Base-by-base conservation (phyloP, 2,888 invertebrate genomes). In the Schizotus pectinicornis region DNA sequence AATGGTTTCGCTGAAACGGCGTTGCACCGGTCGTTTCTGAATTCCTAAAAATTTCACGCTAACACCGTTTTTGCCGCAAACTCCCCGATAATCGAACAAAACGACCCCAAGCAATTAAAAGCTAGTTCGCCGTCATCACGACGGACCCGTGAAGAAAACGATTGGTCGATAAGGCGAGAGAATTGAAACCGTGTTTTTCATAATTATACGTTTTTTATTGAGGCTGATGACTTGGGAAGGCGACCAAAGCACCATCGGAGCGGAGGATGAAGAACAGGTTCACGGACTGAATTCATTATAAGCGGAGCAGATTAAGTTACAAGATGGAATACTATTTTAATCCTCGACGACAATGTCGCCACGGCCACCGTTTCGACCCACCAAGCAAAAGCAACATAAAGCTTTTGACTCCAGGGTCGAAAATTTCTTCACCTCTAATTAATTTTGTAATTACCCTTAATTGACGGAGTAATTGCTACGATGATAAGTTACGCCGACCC, bases 201-300 rank as follows among this genome's bases (percentile, higher is more conserved):
- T 54, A 54, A 53, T 47, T 39, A 54, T 54, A 39, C 41, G 39
- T 38, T 54, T 54, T 54, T 54, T 54, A 14, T 39, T n/a, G 30
- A 54, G 54, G 54, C 54, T 54, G 54, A 54, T 54, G 54, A 54
- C 54, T 54, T 37, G 46, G 7, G 47, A 39, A 47, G 54, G 54
- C 54, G 47, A 54, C 47, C 53, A 46, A 52, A 46, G 45, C 38
- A 36, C 36, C 33, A 22, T 22, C 22, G 22, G 34, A 46, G 54
- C 47, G 54, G 47, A 54, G 54, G 56, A 56, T 56, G 54, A 50
- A 50, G 50, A 59, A 59, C 59, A 59, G 59, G 59, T 59, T 59
- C 59, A 59, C 51, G 37, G 49, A 49, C 59, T 59, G 55, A 54
- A 55, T 59, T 59, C 55, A 59, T 59, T 59, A 59, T 55, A 54